Evolutionary conservation across 35 echinoderm and acorn worm genomes (phyloP).

Genomic region (Heliocidaris erythrogramma): DNA sequence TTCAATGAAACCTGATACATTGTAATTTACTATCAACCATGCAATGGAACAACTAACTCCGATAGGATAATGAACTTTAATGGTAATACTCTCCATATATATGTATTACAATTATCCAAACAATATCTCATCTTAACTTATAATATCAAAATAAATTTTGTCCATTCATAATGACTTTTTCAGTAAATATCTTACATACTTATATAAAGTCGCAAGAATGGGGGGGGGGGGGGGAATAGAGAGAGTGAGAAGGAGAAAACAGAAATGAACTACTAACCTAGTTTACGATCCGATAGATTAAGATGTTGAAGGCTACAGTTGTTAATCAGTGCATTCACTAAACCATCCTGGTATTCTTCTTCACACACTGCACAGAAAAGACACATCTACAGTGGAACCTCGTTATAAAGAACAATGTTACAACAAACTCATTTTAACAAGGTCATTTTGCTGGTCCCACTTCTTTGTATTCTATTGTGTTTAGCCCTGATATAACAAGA

Average conservation of each 20-base stretch:
- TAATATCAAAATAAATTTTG: not conserved
- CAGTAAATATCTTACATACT: not conserved
- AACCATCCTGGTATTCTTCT: not conserved
- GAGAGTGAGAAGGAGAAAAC: not conserved
- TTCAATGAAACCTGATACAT: not conserved
- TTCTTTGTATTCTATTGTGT: too few relatives aligned
- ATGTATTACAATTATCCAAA: not conserved
- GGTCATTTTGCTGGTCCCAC: too few relatives aligned
- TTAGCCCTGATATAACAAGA: too few relatives aligned
- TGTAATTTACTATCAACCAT: not conserved
- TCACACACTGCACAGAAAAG: not conserved
- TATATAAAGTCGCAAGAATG: not conserved
- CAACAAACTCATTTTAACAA: too few relatives aligned
- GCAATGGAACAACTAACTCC: too few relatives aligned
- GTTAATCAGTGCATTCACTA: not conserved
- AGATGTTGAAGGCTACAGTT: not conserved
- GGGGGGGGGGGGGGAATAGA: not conserved
- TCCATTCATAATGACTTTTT: not conserved
- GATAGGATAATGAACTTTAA: not conserved
- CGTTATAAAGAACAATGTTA: too few relatives aligned
- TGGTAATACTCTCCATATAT: not conserved
- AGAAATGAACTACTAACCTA: not conserved
- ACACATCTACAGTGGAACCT: too few relatives aligned
- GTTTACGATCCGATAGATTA: slow-evolving; percentile 1
- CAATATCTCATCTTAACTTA: not conserved